Evolutionary conservation across 2,113 vertebrate species (phyloP).

Genomic region (Laterallus jamaicensis): DNA sequence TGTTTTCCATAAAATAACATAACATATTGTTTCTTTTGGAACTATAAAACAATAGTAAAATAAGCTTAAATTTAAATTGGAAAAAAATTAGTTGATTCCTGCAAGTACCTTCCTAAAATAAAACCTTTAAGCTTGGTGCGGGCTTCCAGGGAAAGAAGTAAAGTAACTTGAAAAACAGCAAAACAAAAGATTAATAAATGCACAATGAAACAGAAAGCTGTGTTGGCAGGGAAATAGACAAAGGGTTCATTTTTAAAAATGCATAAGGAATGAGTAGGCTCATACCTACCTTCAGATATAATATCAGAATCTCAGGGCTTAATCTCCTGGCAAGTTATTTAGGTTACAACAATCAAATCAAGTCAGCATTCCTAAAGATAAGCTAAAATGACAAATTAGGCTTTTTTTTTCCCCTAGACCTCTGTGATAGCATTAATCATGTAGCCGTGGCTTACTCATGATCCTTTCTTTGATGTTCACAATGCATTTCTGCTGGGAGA

Average conservation of each 20-base stretch:
- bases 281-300: background rate
- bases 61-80: background rate
- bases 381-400: constrained; percentile 47
- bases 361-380: constrained; percentile 32
- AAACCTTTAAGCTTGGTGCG: background rate
- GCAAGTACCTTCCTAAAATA: background rate
- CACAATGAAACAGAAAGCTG: background rate
- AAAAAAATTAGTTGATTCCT: background rate
- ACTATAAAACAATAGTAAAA: background rate
- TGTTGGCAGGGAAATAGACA: background rate
- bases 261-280: background rate
- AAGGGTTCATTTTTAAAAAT: constrained; percentile 11
- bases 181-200: constrained; percentile 9
- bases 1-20: background rate
- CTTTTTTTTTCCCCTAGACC: background rate
- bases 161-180: background rate
- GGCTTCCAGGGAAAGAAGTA: background rate
- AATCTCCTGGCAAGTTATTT: constrained; percentile 26
- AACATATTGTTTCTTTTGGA: background rate
- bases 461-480: constrained; percentile 33
- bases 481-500: background rate
- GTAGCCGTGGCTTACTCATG: constrained; percentile 1
- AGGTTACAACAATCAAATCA: constrained; percentile 23
- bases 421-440: constrained; percentile 33
- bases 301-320: background rate